phyloP scores from a whole-genome alignment of 1,140 invertebrate species.

The Rhagoletis pomonella region DNA sequence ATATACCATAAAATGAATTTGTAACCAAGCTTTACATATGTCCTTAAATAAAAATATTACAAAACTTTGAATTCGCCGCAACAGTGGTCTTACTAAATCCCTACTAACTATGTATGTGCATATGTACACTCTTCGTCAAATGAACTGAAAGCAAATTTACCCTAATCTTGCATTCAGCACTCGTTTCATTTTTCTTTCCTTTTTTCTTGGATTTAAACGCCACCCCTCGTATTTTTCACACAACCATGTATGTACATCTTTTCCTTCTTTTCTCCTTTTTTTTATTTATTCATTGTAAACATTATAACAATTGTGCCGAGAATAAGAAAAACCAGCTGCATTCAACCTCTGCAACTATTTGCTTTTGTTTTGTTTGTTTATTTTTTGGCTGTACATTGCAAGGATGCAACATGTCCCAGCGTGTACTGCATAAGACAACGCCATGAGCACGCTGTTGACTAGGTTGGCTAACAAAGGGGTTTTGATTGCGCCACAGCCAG shows the following conservation, averaged over 20 bases:
- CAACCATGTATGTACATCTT: not conserved
- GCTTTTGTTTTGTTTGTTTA: too few relatives aligned
- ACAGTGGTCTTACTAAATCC: too few relatives aligned
- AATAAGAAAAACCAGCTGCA: not conserved
- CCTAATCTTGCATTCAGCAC: too few relatives aligned
- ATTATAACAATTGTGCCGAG: not conserved
- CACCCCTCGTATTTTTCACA: too few relatives aligned
- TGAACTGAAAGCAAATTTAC: too few relatives aligned
- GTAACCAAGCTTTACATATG: too few relatives aligned
- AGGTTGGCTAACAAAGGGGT: not conserved
- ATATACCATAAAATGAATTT: too few relatives aligned
- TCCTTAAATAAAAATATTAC: too few relatives aligned
- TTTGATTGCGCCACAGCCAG: not conserved
- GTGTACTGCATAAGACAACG: conserved; percentile 7
- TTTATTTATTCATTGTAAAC: conserved; percentile 16
- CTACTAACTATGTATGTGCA: too few relatives aligned
- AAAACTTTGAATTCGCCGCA: too few relatives aligned
- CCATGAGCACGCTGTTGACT: conserved; percentile 23
- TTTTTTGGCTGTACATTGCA: not conserved
- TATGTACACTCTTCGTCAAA: too few relatives aligned
- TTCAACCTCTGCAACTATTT: not conserved
- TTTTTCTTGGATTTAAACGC: not conserved
- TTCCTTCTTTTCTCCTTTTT: not conserved
- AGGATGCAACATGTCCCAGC: not conserved
- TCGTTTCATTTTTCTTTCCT: not conserved